Percentiles rank a stretch among this genome's conserved stretches.
Evolutionary conservation across 1,140 invertebrate genomes (phyloP).

Genomic region (Bombus haemorrhoidalis): DNA sequence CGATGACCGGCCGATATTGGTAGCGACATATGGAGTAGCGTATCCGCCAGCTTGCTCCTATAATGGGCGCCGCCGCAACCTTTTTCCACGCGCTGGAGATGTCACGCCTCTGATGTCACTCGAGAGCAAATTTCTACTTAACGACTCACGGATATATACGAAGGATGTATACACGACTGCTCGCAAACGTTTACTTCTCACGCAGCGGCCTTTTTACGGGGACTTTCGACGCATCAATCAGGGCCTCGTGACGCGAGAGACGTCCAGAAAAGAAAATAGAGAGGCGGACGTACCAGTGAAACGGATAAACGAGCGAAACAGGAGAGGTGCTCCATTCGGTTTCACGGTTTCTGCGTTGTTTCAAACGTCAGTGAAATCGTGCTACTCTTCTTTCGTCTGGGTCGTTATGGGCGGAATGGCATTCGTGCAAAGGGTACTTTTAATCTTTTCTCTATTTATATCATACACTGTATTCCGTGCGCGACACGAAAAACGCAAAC

Average conservation of each 20-base stretch:
- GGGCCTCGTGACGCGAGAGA: conserved; percentile 13
- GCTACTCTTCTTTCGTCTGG: neutral
- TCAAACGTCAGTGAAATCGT: neutral
- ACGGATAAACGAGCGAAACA: neutral
- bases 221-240: conserved; percentile 45
- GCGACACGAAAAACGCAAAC: no score
- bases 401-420: neutral
- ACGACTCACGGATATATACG: conserved; percentile 35
- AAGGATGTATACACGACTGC: neutral
- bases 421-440: neutral
- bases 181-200: neutral
- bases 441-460: neutral
- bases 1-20: conserved; percentile 71
- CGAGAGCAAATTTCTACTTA: conserved; percentile 52
- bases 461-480: neutral
- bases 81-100: conserved; percentile 53
- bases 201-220: conserved; percentile 25
- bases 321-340: neutral
- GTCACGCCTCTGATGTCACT: conserved; percentile 51
- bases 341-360: neutral
- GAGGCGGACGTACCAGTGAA: neutral
- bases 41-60: conserved; percentile 59
- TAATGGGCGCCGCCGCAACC: conserved; percentile 51
- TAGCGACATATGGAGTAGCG: conserved; percentile 71
- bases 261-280: conserved; percentile 29